Evolutionary conservation across 1,140 invertebrate genomes (phyloP).

Genomic region (Drosophila triauraria): DNA sequence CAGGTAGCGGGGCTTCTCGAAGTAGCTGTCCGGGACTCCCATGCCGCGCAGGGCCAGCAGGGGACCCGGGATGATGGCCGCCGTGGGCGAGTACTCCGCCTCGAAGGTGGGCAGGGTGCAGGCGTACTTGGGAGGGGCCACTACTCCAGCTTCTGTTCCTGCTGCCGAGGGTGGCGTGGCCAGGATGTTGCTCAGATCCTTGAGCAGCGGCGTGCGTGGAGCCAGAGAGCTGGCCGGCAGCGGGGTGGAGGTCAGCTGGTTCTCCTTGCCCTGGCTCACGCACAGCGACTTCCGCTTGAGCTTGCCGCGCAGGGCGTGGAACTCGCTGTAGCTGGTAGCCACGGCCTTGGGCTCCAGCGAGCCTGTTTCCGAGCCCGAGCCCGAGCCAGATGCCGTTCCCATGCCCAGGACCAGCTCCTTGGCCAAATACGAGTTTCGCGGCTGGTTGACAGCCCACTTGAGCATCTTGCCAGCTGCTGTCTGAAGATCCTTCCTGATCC

Average conservation of each 20-base stretch:
- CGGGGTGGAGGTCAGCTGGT: conserved; percentile 79
- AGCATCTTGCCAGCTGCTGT: conserved; percentile 74
- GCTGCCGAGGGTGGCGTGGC: conserved; percentile 28
- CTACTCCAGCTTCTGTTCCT: not conserved
- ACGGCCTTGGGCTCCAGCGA: conserved; percentile 10
- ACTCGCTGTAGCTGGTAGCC: conserved; percentile 47
- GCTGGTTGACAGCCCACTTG: conserved; percentile 82
- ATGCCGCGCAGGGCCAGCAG: conserved; percentile 77
- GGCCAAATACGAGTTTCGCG: conserved; percentile 72
- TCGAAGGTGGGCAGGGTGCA: conserved; percentile 71
- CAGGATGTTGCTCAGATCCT: conserved; percentile 76
- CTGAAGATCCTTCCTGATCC: not conserved
- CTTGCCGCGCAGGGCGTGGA: conserved; percentile 46
- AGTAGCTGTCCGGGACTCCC: conserved; percentile 81
- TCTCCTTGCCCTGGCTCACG: conserved; percentile 65
- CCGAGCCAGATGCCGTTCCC: not conserved
- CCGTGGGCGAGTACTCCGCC: conserved; percentile 78
- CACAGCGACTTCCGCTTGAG: conserved; percentile 47
- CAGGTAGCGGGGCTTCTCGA: conserved; percentile 81
- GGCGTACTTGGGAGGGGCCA: conserved; percentile 37
- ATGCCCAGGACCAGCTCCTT: conserved; percentile 25
- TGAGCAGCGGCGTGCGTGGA: conserved; percentile 48
- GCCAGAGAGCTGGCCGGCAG: conserved; percentile 52
- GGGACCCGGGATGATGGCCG: conserved; percentile 68
- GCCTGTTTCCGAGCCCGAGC: conserved; percentile 1